phyloP scores from a whole-genome alignment of 2,797 vertebrate genomes.

The Muscicapa striata region DNA sequence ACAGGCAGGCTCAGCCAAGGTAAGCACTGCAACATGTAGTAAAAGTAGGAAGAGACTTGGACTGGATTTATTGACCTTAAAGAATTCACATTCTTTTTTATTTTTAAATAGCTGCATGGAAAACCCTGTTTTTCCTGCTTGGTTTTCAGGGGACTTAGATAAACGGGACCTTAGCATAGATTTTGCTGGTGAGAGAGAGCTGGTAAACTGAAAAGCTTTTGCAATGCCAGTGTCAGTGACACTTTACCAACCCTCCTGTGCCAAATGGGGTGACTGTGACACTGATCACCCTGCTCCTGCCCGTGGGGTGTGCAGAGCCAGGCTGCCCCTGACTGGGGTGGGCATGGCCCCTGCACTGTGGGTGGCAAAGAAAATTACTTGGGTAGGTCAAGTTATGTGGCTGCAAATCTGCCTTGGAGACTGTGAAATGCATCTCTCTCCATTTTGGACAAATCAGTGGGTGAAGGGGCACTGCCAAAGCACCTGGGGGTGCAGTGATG shows the following conservation, averaged over 20 bases:
- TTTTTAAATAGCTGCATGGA: background rate
- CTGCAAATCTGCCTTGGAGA: background rate
- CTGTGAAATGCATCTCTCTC: background rate
- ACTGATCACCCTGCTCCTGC: background rate
- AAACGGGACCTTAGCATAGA: background rate
- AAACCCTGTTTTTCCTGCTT: background rate
- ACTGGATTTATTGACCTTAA: background rate
- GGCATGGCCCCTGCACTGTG: background rate
- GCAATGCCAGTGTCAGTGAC: background rate
- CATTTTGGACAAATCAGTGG: background rate
- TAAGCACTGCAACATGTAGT: background rate
- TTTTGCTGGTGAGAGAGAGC: background rate
- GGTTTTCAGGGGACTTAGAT: background rate
- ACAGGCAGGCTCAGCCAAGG: background rate
- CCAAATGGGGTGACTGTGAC: fast-evolving
- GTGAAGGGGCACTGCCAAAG: background rate
- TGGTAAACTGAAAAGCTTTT: background rate
- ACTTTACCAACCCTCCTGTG: background rate
- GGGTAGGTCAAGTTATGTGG: background rate
- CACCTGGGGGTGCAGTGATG: background rate
- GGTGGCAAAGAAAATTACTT: background rate
- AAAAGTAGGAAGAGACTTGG: background rate
- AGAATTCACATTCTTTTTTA: background rate
- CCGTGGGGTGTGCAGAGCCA: background rate
- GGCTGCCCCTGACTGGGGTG: background rate